Evolutionary conservation across 2,113 vertebrate species (phyloP).

Genomic region (Litocranius walleri): DNA sequence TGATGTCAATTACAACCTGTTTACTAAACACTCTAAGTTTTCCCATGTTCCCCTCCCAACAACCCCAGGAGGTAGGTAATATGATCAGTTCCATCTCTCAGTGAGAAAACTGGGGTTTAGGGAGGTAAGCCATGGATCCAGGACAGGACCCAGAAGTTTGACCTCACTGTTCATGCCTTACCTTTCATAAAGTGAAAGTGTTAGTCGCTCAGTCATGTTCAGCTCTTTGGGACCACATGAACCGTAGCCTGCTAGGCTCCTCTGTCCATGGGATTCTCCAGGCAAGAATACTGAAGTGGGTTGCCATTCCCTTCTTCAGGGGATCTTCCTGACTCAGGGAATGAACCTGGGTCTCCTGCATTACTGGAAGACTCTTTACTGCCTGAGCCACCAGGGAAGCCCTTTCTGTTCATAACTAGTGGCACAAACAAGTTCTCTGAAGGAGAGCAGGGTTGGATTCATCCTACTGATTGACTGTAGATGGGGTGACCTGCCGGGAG

Average conservation of each 20-base stretch:
- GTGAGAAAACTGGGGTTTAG: neutral
- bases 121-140: accelerated
- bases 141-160: accelerated
- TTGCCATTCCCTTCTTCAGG: neutral
- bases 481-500: neutral
- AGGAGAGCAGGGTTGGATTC: neutral
- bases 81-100: no score
- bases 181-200: neutral
- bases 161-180: accelerated
- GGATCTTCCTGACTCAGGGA: neutral
- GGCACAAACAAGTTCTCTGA: neutral
- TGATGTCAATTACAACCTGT: no score
- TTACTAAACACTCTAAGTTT: neutral
- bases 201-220: accelerated
- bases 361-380: neutral
- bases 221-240: neutral
- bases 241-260: neutral
- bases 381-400: neutral
- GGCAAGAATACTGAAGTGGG: neutral
- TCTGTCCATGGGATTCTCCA: neutral
- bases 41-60: neutral
- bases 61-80: neutral
- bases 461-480: accelerated
- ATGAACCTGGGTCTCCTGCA: neutral
- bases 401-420: neutral